Percentiles rank a stretch among this genome's conserved stretches.
These are phyloP conservation scores for Calidris pygmaea DNA, from an alignment of 2,113 vertebrate species.

Conservation along the genomic window DNA sequence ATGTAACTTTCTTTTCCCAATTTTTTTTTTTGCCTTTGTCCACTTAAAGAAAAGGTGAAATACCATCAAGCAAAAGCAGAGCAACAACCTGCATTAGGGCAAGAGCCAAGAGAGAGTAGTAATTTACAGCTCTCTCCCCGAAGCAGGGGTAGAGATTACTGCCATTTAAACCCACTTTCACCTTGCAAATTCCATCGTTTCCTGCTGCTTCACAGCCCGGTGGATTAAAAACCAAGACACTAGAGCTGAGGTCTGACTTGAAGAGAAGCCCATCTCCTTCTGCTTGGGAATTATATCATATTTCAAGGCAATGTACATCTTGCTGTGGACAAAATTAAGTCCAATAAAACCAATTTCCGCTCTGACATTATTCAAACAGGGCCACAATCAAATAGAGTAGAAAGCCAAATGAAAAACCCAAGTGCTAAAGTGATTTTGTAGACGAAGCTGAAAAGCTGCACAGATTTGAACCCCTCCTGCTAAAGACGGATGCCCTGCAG, in stretches of 20 bases:
- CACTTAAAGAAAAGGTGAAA: slow-evolving; percentile 5
- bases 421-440: slow-evolving; percentile 9
- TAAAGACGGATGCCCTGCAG: not conserved
- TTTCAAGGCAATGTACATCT: not conserved
- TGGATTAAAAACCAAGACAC: not conserved
- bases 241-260: not conserved
- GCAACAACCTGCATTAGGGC: not conserved
- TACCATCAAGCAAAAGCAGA: not conserved
- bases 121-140: slow-evolving; percentile 17
- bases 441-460: not conserved
- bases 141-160: slow-evolving; percentile 8
- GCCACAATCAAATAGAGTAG: slow-evolving; percentile 29
- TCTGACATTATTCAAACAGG: slow-evolving; percentile 32
- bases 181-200: slow-evolving; percentile 11
- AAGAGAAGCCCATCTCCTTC: not conserved
- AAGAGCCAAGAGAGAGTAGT: not conserved
- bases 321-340: slow-evolving; percentile 46
- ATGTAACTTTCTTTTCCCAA: not conserved
- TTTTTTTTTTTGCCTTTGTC: not conserved
- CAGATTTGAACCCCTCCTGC: not conserved
- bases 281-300: slow-evolving; percentile 14
- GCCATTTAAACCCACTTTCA: slow-evolving; percentile 30
- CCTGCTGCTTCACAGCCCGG: not conserved
- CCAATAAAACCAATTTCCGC: slow-evolving; percentile 28
- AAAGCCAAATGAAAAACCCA: slow-evolving; percentile 36